Evolutionary conservation across 2,888 invertebrate species (phyloP), one percentile per base, ranked within the genome.

Genomic region (Caenorhabditis becei): DNA sequence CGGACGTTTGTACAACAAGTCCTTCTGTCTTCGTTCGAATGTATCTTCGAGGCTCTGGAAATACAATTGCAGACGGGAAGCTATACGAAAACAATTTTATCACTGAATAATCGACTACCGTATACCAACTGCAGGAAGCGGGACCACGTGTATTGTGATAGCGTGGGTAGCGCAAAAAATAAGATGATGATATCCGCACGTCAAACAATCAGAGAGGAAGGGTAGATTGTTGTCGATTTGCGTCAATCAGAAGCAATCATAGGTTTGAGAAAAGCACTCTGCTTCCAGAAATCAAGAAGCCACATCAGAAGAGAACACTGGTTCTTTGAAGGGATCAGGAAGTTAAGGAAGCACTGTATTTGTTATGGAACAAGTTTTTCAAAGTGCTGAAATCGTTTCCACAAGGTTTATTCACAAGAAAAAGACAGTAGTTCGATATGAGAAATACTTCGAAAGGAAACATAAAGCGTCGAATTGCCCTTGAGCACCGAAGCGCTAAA

Each of bases 401-500:
- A 14, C 11, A 20, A 23, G 14, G 8, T n/a, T n/a, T n/a, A n/a
- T n/a, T n/a, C n/a, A n/a, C n/a, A 35, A 58, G 58, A 58, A 74
- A 49, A 63, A 72, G 47, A 56, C 20, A 56, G 41, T 35, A 56
- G 16, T 59, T 65, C 72, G 75, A 75, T 75, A 75, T 75, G 75
- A 75, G 66, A 75, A 74, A 41, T 58, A 74, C 65, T 74, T 74
- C 59, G 65, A 74, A 11, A 41, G 41, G 10, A 44, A 59, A 75
- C 47, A 23, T 75, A 75, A 75, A 75, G 75, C 61, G 28, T 75
- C 66, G 66, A 75, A 37, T 63, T 72, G 66, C 54, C 23, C 16
- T 28, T 16, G 51, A 66, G 59, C 66, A 75, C 61, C 66, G 66
- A 74, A 59, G 75, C 75, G 53, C 61, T 75, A 75, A 75, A 75